phyloP scores from a whole-genome alignment of 2,797 vertebrate species.

The Apogon talboti region DNA sequence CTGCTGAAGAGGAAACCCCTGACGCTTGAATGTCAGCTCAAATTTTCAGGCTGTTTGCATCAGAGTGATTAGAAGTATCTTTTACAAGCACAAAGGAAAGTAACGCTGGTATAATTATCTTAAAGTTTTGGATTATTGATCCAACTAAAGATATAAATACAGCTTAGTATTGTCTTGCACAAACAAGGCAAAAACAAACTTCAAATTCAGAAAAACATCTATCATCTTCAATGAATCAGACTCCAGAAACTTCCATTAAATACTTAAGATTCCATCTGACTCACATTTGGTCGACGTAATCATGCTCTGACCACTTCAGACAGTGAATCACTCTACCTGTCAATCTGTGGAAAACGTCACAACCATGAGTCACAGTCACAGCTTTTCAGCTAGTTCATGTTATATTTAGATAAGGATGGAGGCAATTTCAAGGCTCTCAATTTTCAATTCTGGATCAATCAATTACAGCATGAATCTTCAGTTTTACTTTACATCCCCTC shows the following conservation, averaged over 20 bases:
- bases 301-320: constrained; percentile 22
- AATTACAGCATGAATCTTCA: too few relatives aligned
- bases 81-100: constrained; percentile 16
- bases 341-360: constrained; percentile 45
- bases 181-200: background rate
- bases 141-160: background rate
- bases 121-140: background rate
- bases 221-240: constrained; percentile 18
- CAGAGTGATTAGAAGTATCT: constrained; percentile 24
- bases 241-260: background rate
- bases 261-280: constrained; percentile 23
- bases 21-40: constrained; percentile 41
- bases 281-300: constrained; percentile 23
- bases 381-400: background rate
- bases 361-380: constrained; percentile 43
- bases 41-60: constrained; percentile 33
- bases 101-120: background rate
- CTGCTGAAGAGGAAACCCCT: constrained; percentile 16
- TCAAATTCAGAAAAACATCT: background rate
- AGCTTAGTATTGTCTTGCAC: background rate
- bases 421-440: too few relatives aligned
- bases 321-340: constrained; percentile 42
- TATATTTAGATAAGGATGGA: background rate
- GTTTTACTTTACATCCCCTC: too few relatives aligned
- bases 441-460: too few relatives aligned